Conservation (phyloP, 1,140 invertebrate species). For the Neodiprion lecontei region DNA sequence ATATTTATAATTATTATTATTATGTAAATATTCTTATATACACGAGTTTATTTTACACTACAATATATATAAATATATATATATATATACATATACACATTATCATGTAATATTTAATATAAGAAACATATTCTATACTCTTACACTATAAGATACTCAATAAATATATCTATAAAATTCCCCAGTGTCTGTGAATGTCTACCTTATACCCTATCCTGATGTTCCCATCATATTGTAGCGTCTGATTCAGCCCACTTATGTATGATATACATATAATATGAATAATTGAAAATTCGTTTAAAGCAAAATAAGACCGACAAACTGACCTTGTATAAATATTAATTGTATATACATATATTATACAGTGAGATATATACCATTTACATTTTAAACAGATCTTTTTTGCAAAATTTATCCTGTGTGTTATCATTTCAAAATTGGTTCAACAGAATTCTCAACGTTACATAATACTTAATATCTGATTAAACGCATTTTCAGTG, state of each 20-base stretch:
- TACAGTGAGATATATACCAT: no score
- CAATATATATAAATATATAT: conserved; percentile 29
- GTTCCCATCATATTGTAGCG: conserved; percentile 44
- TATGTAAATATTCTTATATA: conserved; percentile 43
- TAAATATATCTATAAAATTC: conserved; percentile 62
- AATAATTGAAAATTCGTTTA: no score
- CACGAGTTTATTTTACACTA: conserved; percentile 56
- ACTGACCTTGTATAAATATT: no score
- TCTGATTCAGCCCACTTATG: background rate
- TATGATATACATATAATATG: background rate
- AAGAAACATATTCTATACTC: conserved; percentile 60
- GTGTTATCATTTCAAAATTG: no score
- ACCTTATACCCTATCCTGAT: conserved; percentile 45
- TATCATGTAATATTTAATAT: conserved; percentile 59
- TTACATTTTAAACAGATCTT: no score
- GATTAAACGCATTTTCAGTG: no score
- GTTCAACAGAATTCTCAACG: no score
- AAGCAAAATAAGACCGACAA: no score
- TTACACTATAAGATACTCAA: conserved; percentile 61
- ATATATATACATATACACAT: conserved; percentile 46
- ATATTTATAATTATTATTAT: conserved; percentile 15
- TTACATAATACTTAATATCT: no score
- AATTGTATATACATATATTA: no score
- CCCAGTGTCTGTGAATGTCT: conserved; percentile 60
- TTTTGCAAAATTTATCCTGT: no score